phyloP scores from a whole-genome alignment of 35 echinoderm and acorn worm genomes.

The Apostichopus japonicus region DNA sequence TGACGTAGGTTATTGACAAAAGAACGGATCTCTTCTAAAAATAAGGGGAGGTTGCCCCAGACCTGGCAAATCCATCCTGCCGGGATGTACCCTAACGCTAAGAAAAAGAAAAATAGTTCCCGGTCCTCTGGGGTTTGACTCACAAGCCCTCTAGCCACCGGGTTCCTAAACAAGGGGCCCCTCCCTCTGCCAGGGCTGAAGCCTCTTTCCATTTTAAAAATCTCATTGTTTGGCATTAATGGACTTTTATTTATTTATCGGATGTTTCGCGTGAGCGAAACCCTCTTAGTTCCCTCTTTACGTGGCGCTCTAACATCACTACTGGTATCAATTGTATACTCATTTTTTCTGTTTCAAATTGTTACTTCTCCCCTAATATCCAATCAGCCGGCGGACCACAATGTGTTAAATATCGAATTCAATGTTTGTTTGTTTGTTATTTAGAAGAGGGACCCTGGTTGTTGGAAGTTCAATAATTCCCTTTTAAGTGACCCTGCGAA shows the following conservation, averaged over 20 bases:
- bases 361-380: not conserved
- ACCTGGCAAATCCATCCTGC: no score
- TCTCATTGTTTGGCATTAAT: not conserved
- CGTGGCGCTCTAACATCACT: slow-evolving; percentile 9
- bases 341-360: not conserved
- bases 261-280: slow-evolving; percentile 13
- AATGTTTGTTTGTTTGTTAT: not conserved
- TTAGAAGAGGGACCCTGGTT: not conserved
- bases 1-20: no score
- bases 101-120: no score
- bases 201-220: no score
- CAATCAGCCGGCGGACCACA: not conserved
- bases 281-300: not conserved
- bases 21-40: no score
- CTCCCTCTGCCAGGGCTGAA: no score
- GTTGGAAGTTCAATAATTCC: slow-evolving; percentile 28
- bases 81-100: no score
- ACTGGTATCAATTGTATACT: slow-evolving; percentile 8
- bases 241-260: not conserved
- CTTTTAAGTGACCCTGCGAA: not conserved
- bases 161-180: no score
- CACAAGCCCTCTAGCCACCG: no score
- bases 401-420: not conserved
- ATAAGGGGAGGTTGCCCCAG: no score
- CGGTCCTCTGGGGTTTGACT: no score